Evolutionary conservation across 1,140 invertebrate genomes (phyloP).

Genomic region (Aethina tumida): DNA sequence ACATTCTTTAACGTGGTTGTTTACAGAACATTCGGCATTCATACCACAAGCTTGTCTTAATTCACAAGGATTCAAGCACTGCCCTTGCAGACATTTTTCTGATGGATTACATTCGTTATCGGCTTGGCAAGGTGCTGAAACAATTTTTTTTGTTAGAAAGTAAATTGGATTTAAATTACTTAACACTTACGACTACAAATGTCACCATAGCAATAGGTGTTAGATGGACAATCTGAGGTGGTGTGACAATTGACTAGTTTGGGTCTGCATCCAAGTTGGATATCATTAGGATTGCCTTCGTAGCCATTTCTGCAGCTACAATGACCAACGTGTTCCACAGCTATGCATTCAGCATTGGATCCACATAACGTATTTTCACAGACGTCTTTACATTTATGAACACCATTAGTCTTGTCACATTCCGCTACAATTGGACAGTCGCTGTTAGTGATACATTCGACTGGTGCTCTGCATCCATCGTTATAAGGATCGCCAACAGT

Average conservation of each 20-base stretch:
- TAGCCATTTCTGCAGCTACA: constrained; percentile 72
- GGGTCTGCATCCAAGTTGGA: constrained; percentile 63
- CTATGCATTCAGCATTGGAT: constrained; percentile 70
- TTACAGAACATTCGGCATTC: constrained; percentile 72
- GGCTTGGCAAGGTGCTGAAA: constrained; percentile 63
- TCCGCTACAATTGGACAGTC: constrained; percentile 70
- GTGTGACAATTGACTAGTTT: constrained; percentile 59
- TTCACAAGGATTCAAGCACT: constrained; percentile 77
- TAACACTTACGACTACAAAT: constrained; percentile 59
- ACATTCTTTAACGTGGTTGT: constrained; percentile 68
- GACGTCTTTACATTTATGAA: constrained; percentile 43
- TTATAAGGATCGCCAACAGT: constrained; percentile 75
- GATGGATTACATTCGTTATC: constrained; percentile 68
- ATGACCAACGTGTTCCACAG: constrained; percentile 57
- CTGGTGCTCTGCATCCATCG: constrained; percentile 64
- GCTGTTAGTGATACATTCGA: constrained; percentile 63
- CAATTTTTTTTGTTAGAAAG: constrained; percentile 3
- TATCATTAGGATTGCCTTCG: constrained; percentile 60
- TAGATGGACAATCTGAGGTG: constrained; percentile 61
- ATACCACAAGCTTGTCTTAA: constrained; percentile 71
- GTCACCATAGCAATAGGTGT: constrained; percentile 72
- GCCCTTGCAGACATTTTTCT: constrained; percentile 71
- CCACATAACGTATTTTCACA: constrained; percentile 69
- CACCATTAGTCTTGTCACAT: constrained; percentile 41
- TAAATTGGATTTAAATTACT: background rate